Base-by-base conservation (phyloP, 2,797 vertebrate species). In the Centroberyx gerrardi region DNA sequence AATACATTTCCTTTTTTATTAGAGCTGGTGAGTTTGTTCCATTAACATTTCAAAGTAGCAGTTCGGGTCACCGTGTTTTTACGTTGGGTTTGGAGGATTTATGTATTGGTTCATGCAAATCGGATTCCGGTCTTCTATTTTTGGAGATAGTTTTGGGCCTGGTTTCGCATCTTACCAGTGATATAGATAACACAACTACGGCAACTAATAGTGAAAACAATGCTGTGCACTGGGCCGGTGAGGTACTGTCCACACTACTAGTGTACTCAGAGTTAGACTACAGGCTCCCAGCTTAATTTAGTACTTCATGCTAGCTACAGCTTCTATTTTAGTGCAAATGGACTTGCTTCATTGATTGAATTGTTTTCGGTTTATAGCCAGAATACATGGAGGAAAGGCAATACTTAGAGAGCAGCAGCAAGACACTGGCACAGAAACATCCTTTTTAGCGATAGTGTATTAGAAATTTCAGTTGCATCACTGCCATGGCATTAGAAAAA, bases 91-190 rank as follows among this genome's bases (percentile, higher is more conserved):
- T 62, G 17, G 13, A 64, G 54, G 44, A 62, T 70, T 78, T 70
- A 70, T 81, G 60, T 38, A 27, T 29, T 75, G 65, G 73, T 42
- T 73, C 1, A 75, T 81, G 84, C 80, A 84, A 83, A 75, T 83
- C 17, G 6, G 5, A 73, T 65, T 68, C 54, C 67, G 56, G 61
- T 40, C 60, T 83, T 76, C 76, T 90, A 83, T 82, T 87, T 89
- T 61, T 59, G 68, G 71, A 59, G 15, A 12, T 46, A 38, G 28
- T 67, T 82, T 66, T 22, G n/a, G 59, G 38, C n/a, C 58, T 71
- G 46, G 72, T 90, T 90, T 89, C 79, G 70, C 33, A 74, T 77
- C 40, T 70, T 38, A 63, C 52, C 54, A 61, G 48, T 69, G 28
- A 74, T 44, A 44, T 44, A 44, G 42, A 40, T 18, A 70, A 61